A percentile compares a stretch with the other conserved stretches of the same genome.
Evolutionary conservation across 2,797 vertebrate species (phyloP).

Genomic region (Arnoldichthys spilopterus): DNA sequence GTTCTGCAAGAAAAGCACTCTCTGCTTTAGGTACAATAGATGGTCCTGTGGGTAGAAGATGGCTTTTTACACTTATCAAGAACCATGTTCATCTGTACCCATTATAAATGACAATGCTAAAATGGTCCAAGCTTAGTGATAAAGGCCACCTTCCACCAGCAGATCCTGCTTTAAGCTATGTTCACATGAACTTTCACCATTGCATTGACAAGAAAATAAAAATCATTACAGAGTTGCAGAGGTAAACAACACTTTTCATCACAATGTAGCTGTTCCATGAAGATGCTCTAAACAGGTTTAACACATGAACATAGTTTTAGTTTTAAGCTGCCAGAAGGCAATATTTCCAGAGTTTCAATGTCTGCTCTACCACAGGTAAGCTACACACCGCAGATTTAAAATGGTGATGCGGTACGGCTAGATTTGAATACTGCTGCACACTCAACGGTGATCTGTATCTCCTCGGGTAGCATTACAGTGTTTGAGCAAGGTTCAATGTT

Average conservation of each 20-base stretch:
- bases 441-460: constrained; percentile 14
- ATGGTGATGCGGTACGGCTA: not conserved
- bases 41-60: not conserved
- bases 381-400: constrained; percentile 14
- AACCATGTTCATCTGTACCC: not conserved
- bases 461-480: constrained; percentile 54
- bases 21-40: not conserved
- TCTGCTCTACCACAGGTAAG: constrained; percentile 44
- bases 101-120: too few species aligned
- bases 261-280: not conserved
- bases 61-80: not conserved
- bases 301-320: constrained; percentile 16
- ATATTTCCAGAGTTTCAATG: not conserved
- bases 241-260: not conserved
- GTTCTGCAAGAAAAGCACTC: constrained; percentile 5
- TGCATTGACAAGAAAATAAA: not conserved
- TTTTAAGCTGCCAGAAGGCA: constrained; percentile 28
- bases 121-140: not conserved
- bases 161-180: constrained; percentile 1
- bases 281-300: not conserved
- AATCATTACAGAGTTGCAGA: not conserved
- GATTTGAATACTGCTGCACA: not conserved
- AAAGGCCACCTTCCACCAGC: not conserved
- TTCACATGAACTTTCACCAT: constrained; percentile 1
- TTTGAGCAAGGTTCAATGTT: constrained; percentile 48